These are phyloP conservation scores for Dynastes grantii DNA, from an alignment of 2,888 invertebrate genomes.

Conservation along the genomic window DNA sequence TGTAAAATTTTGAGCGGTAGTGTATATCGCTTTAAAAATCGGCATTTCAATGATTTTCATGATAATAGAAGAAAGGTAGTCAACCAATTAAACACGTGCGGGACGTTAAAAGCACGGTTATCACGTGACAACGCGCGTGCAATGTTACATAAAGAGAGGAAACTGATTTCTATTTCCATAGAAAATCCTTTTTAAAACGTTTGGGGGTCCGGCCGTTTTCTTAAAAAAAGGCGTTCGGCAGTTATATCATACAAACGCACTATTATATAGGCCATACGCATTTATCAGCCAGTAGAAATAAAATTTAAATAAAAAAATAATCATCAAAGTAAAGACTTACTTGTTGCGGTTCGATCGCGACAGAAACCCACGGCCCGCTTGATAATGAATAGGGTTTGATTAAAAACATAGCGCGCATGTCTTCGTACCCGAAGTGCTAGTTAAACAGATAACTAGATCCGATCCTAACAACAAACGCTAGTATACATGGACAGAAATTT, in stretches of 20 bases:
- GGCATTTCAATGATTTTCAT: not conserved
- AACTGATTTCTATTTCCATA: constrained; percentile 14
- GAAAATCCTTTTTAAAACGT: constrained; percentile 13
- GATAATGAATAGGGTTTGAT: not conserved
- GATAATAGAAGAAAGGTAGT: not conserved
- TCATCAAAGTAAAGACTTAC: not conserved
- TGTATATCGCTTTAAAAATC: not conserved
- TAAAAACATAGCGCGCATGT: not conserved
- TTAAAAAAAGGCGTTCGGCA: too few relatives aligned
- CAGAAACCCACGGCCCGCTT: not conserved
- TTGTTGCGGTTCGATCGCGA: not conserved
- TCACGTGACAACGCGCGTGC: not conserved
- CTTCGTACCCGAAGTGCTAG: not conserved
- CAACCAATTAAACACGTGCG: constrained; percentile 3
- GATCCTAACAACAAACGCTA: not conserved
- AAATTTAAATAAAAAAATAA: not conserved
- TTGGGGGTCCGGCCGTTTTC: constrained; percentile 22
- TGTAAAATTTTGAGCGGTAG: too few relatives aligned
- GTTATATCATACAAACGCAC: not conserved
- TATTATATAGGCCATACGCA: not conserved
- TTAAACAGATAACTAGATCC: not conserved
- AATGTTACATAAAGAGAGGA: constrained; percentile 13
- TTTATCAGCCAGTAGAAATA: not conserved
- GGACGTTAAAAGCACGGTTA: too few relatives aligned
- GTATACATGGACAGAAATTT: not conserved